phyloP scores from a whole-genome alignment of 2,888 invertebrate genomes.

The Diaphora mendica region DNA sequence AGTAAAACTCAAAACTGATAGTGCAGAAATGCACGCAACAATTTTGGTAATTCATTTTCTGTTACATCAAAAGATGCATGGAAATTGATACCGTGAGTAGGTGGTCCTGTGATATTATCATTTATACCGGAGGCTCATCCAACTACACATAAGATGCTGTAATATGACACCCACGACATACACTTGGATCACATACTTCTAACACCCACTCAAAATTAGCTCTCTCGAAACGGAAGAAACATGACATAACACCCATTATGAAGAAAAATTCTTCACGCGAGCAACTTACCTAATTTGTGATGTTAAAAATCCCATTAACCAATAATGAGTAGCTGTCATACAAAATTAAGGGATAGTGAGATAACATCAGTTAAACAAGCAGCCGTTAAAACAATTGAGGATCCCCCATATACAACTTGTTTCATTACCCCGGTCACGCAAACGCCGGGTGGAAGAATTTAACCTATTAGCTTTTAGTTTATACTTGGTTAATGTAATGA shows the following conservation, averaged over 20 bases:
- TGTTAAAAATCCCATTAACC: conserved; percentile 49
- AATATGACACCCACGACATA: conserved; percentile 22
- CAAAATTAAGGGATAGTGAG: conserved; percentile 40
- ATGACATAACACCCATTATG: conserved; percentile 2
- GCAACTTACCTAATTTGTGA: conserved; percentile 35
- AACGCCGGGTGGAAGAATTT: conserved; percentile 24
- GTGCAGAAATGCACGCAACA: background rate
- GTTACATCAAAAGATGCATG: background rate
- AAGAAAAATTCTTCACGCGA: conserved; percentile 13
- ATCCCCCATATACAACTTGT: conserved; percentile 42
- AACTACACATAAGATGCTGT: conserved; percentile 11
- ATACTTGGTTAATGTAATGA: conserved; percentile 35
- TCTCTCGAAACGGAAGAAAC: conserved; percentile 7
- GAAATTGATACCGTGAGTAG: conserved; percentile 19
- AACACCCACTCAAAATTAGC: conserved; percentile 10
- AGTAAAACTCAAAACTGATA: background rate
- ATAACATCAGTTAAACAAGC: conserved; percentile 44
- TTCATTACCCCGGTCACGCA: conserved; percentile 48
- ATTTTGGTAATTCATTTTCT: background rate
- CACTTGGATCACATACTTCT: conserved; percentile 12
- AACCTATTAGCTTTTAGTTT: conserved; percentile 33
- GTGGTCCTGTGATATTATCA: conserved; percentile 18
- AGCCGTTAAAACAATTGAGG: conserved; percentile 48
- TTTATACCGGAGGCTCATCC: conserved; percentile 4
- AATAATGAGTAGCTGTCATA: conserved; percentile 33